Base-by-base conservation (phyloP, 2,888 invertebrate genomes). In the Lutraria lutraria region DNA sequence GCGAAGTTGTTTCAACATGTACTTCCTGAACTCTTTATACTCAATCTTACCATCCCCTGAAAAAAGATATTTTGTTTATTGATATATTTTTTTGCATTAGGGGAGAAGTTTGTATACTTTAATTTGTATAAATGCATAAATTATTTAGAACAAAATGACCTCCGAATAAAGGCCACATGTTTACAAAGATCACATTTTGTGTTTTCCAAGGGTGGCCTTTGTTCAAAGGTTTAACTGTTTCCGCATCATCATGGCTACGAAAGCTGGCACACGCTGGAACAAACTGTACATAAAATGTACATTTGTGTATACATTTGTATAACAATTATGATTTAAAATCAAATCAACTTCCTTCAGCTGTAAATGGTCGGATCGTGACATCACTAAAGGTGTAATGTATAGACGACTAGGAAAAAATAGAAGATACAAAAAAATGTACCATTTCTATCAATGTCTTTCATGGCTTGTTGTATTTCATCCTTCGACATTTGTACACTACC, bases 21-120 rank as follows among this genome's bases (percentile, higher is more conserved):
- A 34, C 31, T 76, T 76, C 16, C 76, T 76, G 19, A 76, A 76
- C 34, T 76, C 76, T 31, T 76, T 76, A 19, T 76, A 76, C 34
- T 76, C 76, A 76, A 76, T 76, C 25, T 31, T 76, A 1, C 76
- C 76, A 31, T 76, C 76, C 13, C 76, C 76, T 76, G 34, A 76
- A 76, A 31, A 15, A 31, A 63, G 25, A 63, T 3, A 16, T 56
- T 56, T 56, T 3, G 21, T 43, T 43, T 6, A 56, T 56, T 16
- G 12, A 13, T 19, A 19, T 13, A 56, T 21, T 6, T 56, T 21
- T 16, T 56, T 3, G 13, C 16, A 56, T 21, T 3, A 56, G 21
- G 16, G 56, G 56, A 19, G 2, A 56, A 56, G 56, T 56, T 56
- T 2, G 56, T 21, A 12, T 21, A 16, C 3, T 21, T n/a, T n/a